Conservation (phyloP, 2,888 invertebrate genomes). For the Orthosia gothica region DNA sequence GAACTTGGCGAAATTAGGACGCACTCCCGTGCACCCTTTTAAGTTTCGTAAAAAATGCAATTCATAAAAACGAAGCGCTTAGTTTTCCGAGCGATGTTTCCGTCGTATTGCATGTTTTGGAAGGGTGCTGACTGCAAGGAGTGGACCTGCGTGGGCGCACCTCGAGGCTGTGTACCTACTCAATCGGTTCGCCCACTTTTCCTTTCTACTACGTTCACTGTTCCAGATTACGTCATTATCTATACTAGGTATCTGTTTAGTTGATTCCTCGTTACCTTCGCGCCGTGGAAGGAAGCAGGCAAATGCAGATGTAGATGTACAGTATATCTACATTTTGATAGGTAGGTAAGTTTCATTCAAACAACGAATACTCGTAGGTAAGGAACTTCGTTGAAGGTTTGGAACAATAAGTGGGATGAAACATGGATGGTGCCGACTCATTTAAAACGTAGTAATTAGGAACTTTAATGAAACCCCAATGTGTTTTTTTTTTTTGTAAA, state of each 20-base stretch:
- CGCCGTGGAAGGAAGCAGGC: constrained; percentile 45
- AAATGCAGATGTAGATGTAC: constrained; percentile 23
- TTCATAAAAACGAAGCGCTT: background rate
- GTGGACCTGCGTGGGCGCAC: constrained; percentile 82
- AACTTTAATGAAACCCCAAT: background rate
- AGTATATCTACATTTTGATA: background rate
- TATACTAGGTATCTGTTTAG: constrained; percentile 67
- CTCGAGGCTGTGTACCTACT: constrained; percentile 83
- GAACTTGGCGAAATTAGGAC: constrained; percentile 6
- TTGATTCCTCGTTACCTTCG: constrained; percentile 67
- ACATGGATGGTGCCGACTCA: background rate
- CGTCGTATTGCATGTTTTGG: constrained; percentile 65
- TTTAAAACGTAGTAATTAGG: background rate
- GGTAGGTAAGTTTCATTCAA: background rate
- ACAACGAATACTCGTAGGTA: background rate
- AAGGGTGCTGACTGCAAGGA: constrained; percentile 76
- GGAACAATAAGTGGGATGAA: background rate
- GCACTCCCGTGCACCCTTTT: constrained; percentile 4
- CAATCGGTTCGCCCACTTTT: constrained; percentile 89
- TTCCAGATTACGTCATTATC: constrained; percentile 88
- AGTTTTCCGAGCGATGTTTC: constrained; percentile 40
- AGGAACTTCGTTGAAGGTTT: background rate
- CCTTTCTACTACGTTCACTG: constrained; percentile 89
- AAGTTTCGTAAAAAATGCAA: background rate
- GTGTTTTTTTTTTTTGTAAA: background rate